Conservation (phyloP, 64 coral and sea anemone species). For the Platygyra sinensis region DNA sequence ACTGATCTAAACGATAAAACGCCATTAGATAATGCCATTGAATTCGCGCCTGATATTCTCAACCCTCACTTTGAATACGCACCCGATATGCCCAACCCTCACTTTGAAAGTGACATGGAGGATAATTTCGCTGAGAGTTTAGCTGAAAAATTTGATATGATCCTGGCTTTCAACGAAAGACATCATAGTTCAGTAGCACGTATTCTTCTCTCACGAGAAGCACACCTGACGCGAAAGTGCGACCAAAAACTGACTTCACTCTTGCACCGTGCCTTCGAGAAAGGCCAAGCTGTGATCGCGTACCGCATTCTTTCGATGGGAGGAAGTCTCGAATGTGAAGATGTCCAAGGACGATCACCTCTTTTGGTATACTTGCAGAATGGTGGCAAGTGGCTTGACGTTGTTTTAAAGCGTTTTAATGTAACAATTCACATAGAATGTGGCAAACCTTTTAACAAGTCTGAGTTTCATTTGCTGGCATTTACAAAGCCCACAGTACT, state of each 20-base stretch:
- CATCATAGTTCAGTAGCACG: neutral
- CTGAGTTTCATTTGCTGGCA: constrained; percentile 62
- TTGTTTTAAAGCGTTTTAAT: constrained; percentile 4
- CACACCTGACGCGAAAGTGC: neutral
- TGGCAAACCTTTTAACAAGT: neutral
- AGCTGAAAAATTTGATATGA: neutral
- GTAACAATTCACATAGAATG: constrained; percentile 50
- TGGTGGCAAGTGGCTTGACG: constrained; percentile 13
- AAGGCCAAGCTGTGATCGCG: neutral
- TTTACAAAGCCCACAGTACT: constrained; percentile 7
- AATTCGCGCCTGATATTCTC: neutral
- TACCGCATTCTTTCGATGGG: neutral
- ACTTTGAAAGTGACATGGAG: too few relatives aligned
- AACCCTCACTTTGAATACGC: too few relatives aligned
- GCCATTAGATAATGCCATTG: neutral
- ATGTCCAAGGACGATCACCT: neutral
- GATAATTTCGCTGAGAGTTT: too few relatives aligned
- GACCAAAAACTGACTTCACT: neutral
- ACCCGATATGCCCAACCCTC: too few relatives aligned
- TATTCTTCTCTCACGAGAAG: constrained; percentile 4
- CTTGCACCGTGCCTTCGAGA: constrained; percentile 32
- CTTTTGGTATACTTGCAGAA: constrained; percentile 5
- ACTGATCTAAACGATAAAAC: neutral
- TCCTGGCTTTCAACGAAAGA: neutral
- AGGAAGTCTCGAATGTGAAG: neutral